Evolutionary conservation across 2,113 vertebrate genomes (phyloP).

Genomic region (Alouatta palliata): DNA sequence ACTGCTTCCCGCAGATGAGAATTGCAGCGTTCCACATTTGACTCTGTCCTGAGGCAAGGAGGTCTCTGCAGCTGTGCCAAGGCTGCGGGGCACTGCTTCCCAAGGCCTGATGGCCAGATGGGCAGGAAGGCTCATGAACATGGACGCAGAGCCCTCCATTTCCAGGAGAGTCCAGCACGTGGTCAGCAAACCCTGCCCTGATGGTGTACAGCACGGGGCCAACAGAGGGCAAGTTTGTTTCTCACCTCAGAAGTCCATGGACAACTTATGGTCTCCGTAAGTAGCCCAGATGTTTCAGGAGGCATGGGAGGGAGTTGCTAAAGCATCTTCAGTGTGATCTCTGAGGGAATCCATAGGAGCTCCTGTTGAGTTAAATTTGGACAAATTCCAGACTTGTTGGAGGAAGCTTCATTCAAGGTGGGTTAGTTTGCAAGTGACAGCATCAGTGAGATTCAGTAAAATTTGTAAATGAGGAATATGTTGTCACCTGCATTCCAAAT

Average conservation of each 20-base stretch:
- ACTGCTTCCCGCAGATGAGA: background rate
- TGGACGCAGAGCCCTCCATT: background rate
- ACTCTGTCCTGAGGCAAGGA: background rate
- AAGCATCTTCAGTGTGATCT: background rate
- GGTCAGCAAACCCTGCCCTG: background rate
- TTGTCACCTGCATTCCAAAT: background rate
- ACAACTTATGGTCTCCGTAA: background rate
- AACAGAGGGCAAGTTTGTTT: background rate
- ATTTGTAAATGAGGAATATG: background rate
- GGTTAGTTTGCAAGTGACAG: background rate
- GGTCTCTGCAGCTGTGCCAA: background rate
- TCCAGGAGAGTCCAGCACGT: background rate
- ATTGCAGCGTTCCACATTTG: no score
- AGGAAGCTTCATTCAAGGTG: background rate
- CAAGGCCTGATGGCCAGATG: background rate
- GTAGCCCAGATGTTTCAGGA: background rate
- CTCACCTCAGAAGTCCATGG: background rate
- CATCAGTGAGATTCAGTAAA: background rate
- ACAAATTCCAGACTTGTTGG: background rate
- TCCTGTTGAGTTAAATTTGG: background rate
- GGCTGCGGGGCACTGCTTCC: background rate
- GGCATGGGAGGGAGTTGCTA: background rate
- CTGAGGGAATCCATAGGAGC: background rate
- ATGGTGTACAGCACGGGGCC: background rate
- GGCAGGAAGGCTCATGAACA: background rate